A percentile compares a stretch with the other conserved stretches of the same genome.
phyloP scores from a whole-genome alignment of 2,888 invertebrate species.

The Chaetogeoica ovagalla region DNA sequence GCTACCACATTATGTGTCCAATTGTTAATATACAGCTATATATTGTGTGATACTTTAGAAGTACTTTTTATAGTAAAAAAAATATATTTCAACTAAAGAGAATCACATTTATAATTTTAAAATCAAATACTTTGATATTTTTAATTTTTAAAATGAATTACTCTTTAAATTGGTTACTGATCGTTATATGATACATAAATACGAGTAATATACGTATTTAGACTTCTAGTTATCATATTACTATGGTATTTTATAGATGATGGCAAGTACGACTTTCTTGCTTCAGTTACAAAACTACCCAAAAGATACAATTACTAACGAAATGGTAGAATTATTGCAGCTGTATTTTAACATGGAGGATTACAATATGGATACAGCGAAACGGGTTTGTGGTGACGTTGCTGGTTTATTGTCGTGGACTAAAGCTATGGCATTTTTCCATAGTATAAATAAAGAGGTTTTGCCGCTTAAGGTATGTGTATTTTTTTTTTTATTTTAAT shows the following conservation, averaged over 20 bases:
- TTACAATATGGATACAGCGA: conserved; percentile 95
- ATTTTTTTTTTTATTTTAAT: background rate
- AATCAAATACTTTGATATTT: too few species aligned
- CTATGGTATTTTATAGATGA: conserved; percentile 67
- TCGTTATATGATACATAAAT: too few species aligned
- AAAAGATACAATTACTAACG: conserved; percentile 94
- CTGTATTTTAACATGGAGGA: conserved; percentile 96
- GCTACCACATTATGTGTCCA: too few species aligned
- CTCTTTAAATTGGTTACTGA: too few species aligned
- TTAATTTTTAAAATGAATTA: too few species aligned
- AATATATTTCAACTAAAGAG: too few species aligned
- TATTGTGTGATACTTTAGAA: too few species aligned
- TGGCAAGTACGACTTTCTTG: conserved; percentile 92
- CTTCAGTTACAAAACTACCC: conserved; percentile 91
- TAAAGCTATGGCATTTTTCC: conserved; percentile 93
- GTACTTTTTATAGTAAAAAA: too few species aligned
- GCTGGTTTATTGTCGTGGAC: conserved; percentile 95
- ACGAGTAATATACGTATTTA: too few species aligned
- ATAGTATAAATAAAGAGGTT: conserved; percentile 94
- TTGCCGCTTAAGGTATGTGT: conserved; percentile 74
- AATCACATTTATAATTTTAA: too few species aligned
- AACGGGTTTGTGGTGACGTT: conserved; percentile 94
- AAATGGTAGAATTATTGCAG: conserved; percentile 89
- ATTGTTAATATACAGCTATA: too few species aligned
- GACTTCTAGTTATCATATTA: too few species aligned